These are phyloP conservation scores for Buceros bicornis DNA, from an alignment of 2,797 vertebrate species.

Conservation along the genomic window DNA sequence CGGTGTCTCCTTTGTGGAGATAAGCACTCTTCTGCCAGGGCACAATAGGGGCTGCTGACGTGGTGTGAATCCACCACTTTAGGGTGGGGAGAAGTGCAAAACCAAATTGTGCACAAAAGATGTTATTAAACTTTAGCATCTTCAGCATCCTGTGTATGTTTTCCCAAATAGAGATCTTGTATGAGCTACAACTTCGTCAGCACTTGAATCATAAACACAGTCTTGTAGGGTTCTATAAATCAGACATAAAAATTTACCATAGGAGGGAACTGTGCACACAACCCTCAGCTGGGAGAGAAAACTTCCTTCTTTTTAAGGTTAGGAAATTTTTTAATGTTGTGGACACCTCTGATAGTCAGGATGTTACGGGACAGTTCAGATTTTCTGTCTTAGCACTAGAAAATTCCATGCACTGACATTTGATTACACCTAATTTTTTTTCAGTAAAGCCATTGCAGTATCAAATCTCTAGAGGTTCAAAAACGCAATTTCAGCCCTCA, in stretches of 20 bases:
- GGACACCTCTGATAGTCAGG: not conserved
- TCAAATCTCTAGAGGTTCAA: not conserved
- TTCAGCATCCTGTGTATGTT: not conserved
- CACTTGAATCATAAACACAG: not conserved
- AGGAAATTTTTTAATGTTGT: not conserved
- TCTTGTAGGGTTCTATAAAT: not conserved
- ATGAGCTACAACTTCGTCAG: not conserved
- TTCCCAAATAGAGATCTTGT: not conserved
- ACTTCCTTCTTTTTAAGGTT: not conserved
- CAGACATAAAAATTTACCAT: not conserved
- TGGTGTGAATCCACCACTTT: not conserved
- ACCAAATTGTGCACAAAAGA: not conserved
- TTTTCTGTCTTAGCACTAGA: not conserved
- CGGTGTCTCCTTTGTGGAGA: not conserved
- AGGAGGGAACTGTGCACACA: not conserved
- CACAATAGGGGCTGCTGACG: constrained; percentile 28
- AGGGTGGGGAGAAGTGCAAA: not conserved
- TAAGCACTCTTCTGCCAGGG: constrained; percentile 42
- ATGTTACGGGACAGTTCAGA: not conserved
- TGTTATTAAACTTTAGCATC: not conserved
- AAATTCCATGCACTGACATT: not conserved
- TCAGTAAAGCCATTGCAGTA: not conserved
- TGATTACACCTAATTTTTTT: not conserved
- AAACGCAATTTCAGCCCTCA: not conserved
- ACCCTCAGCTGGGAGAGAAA: not conserved